Base-by-base conservation (phyloP, 2,113 vertebrate species). In the Lates calcarifer region DNA sequence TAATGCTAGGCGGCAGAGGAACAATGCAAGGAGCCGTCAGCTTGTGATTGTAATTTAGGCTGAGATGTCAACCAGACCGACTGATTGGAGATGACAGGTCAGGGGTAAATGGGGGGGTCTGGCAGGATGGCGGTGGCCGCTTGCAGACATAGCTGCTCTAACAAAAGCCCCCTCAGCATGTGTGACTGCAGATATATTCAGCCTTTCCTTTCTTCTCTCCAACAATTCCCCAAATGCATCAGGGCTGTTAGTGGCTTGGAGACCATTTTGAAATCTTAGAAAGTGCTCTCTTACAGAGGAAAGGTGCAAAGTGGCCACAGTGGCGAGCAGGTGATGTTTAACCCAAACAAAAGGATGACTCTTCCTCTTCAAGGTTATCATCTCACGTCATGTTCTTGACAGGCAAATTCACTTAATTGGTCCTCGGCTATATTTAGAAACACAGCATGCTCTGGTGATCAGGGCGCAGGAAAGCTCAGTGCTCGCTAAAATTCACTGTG, bases 1-100 rank as follows among this genome's bases (percentile, higher is more conserved):
- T 84, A 84, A 87, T 87, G 74, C 64, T 66, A 68, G 24, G 18
- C 15, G 82, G 79, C 82, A 81, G 77, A 69, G 47, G 72, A 79
- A 90, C 91, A 91, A 89, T 84, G 66, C 69, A 56, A 80, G 39
- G 51, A 55, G 67, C 83, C 29, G 62, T 75, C 61, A 61, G 78
- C 45, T 57, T 62, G 82, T 87, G 89, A 92, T 53, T 83, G 72
- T 92, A 94, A 96, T 95, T 88, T 31, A 76, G 91, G 84, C 12
- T 95, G 94, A 95, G 91, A 90, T 94, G 87, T 94, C 89, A 92
- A 91, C 91, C 82, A 93, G 93, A 94, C 90, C 81, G 87, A 93
- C 67, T 92, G 90, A 96, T 96, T 18, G 4, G 81, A 92, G 87
- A 86, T 95, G 96, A 96, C 96, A 96, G 94, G 87, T 94, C 89